phyloP scores from a whole-genome alignment of 2,888 invertebrate species.

The Baccha elongata region DNA sequence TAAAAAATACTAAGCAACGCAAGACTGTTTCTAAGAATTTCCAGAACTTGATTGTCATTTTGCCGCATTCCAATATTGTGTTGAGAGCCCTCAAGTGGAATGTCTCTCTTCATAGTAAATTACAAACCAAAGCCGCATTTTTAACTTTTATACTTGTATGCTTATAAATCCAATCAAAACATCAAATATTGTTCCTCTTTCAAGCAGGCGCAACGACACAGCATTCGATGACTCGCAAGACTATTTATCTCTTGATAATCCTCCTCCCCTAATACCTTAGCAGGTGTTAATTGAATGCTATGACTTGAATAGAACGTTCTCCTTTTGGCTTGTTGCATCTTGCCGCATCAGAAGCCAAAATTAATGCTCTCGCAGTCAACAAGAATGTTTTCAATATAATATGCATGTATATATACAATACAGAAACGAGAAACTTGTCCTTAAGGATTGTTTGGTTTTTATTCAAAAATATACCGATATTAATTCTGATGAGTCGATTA shows the following conservation, averaged over 20 bases:
- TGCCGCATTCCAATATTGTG: not conserved
- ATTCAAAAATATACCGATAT: slow-evolving; percentile 65
- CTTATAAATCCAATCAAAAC: slow-evolving; percentile 65
- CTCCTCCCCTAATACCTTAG: slow-evolving; percentile 40
- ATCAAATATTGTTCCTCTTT: slow-evolving; percentile 53
- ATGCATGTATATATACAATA: slow-evolving; percentile 4
- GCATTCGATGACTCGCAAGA: slow-evolving; percentile 45
- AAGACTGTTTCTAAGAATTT: not conserved
- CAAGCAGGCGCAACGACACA: slow-evolving; percentile 31
- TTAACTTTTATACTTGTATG: slow-evolving; percentile 3
- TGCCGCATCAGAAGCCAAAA: slow-evolving; percentile 65
- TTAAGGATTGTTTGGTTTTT: slow-evolving; percentile 61
- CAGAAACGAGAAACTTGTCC: slow-evolving; percentile 53
- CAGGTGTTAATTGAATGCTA: slow-evolving; percentile 73
- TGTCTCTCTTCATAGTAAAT: slow-evolving; percentile 14
- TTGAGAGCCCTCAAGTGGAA: slow-evolving; percentile 22
- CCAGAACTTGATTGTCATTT: not conserved
- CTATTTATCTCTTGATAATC: slow-evolving; percentile 66
- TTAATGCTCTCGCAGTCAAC: slow-evolving; percentile 68
- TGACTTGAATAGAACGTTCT: slow-evolving; percentile 63
- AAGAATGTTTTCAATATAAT: slow-evolving; percentile 56
- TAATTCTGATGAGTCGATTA: slow-evolving; percentile 71
- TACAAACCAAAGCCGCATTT: slow-evolving; percentile 34
- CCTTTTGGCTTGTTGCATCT: slow-evolving; percentile 63
- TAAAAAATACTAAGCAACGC: too few species aligned